Percentiles rank a stretch among this genome's conserved stretches.
Evolutionary conservation across 1,140 invertebrate genomes (phyloP).

Genomic region (Drosophila bifasciata): DNA sequence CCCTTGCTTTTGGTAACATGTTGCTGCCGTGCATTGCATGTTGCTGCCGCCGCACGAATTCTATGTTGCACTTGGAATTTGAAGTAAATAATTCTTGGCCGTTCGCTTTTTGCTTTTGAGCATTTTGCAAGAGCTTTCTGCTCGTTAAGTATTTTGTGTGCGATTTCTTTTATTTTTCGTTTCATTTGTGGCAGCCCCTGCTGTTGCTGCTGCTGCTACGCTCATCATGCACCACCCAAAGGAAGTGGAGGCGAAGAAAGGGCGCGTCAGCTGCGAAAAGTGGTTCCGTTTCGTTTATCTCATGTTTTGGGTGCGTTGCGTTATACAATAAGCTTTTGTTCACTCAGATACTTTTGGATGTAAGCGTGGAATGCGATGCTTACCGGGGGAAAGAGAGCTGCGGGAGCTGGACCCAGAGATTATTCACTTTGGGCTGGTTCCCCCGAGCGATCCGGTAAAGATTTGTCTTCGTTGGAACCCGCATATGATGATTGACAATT

Average conservation of each 20-base stretch:
- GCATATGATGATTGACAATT: conserved; percentile 51
- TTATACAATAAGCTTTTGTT: conserved; percentile 31
- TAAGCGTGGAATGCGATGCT: background rate
- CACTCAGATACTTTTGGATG: conserved; percentile 20
- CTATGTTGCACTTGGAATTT: conserved; percentile 80
- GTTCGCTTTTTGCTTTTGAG: conserved; percentile 55
- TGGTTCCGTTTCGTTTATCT: conserved; percentile 83
- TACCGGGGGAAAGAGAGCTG: background rate
- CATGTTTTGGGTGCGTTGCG: conserved; percentile 48
- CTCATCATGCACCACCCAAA: conserved; percentile 64
- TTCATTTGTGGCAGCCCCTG: conserved; percentile 11
- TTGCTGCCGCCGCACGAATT: conserved; percentile 71
- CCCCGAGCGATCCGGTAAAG: background rate
- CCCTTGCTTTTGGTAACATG: conserved; percentile 71
- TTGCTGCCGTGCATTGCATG: conserved; percentile 44
- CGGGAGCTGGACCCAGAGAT: background rate
- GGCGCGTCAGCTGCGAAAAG: conserved; percentile 65
- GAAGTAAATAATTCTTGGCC: conserved; percentile 79
- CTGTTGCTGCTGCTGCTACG: conserved; percentile 47
- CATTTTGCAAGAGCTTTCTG: conserved; percentile 72
- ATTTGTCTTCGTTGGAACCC: conserved; percentile 38
- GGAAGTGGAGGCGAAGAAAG: conserved; percentile 33
- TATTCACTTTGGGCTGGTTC: background rate
- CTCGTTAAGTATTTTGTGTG: conserved; percentile 79
- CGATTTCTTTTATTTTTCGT: conserved; percentile 55